Percentiles rank a stretch among this genome's conserved stretches.
Conservation (phyloP, 2,113 vertebrate genomes). For the Pardalotus punctatus region DNA sequence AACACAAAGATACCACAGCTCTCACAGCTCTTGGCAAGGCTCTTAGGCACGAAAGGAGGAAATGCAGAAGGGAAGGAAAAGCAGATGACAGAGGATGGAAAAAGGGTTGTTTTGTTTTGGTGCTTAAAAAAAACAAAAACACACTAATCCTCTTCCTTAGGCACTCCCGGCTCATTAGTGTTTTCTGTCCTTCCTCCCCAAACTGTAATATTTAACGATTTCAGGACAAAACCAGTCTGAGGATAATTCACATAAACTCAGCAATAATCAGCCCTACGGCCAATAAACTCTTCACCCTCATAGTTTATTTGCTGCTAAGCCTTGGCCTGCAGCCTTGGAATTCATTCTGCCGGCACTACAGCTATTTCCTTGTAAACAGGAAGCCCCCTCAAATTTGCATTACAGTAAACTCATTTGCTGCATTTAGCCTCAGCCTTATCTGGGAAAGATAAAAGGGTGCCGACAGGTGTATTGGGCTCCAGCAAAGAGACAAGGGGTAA, state of each 20-base stretch:
- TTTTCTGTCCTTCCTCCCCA: not conserved
- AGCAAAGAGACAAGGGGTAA: not conserved
- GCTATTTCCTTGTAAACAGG: constrained; percentile 50
- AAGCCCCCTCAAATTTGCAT: constrained; percentile 38
- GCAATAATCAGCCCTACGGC: constrained; percentile 11
- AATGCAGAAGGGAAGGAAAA: constrained; percentile 55
- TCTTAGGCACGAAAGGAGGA: not conserved
- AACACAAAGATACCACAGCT: not conserved
- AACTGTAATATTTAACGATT: not conserved
- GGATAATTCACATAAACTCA: not conserved
- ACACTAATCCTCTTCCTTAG: not conserved
- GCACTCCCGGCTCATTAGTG: not conserved
- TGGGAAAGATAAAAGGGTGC: not conserved
- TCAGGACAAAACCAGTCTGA: not conserved
- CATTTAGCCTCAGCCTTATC: not conserved
- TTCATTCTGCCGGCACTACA: constrained; percentile 9
- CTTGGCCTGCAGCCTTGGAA: constrained; percentile 45
- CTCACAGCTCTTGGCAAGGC: not conserved
- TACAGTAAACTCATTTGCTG: not conserved
- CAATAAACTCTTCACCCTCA: constrained; percentile 40
- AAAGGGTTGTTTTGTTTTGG: constrained; percentile 31
- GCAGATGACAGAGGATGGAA: constrained; percentile 41
- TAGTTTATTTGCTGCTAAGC: constrained; percentile 39
- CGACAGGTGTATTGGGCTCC: not conserved
- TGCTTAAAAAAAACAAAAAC: not conserved